Evolutionary conservation across 1,140 invertebrate species (phyloP), one percentile per base, ranked within the genome.

Genomic region (Neodiprion virginianus): DNA sequence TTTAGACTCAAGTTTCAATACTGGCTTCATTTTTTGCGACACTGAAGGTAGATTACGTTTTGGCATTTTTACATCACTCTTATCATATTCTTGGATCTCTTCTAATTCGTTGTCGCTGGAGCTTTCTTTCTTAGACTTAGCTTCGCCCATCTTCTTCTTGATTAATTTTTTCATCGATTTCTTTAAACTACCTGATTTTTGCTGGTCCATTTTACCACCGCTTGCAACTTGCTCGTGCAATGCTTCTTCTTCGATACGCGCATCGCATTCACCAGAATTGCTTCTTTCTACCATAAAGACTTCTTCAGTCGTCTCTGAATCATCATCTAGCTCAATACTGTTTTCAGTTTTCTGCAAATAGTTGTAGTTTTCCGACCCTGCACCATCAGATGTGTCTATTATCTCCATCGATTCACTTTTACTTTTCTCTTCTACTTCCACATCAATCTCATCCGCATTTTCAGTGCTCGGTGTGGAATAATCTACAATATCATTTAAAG

Each of bases 401-500:
- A 40, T 77, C 66, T 53, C 11, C 72, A 53, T 69, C 49, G 50
- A 69, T 40, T 71, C 49, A 48, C 50, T 72, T 53, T 50, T 9
- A 67, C 77, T 80, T 66, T 12, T 8, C 77, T 72, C 72, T 28
- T 74, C 40, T 73, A 69, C 66, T 68, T 61, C 53, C 70, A 21
- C 53, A 71, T 77, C 28, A 40, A n/a, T 23, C 8, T 72, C 73
- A 48, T 69, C 40, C 69, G 68, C 48, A 76, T 28, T 75, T 40
- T 28, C 5, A 67, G 17, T 70, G 67, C 67, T 69, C 17, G 17
- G 28, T n/a, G 17, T 69, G 48, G 66, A 74, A 68, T 17, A 48
- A 67, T 88, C 88, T 71, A 80, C 88, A 71, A 87, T 88, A 85
- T 87, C 86, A 10, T 87, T 83, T 81, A 77, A 82, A 66, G 81